Conservation (phyloP, 2,797 vertebrate genomes). For the Calcarius lapponicus region DNA sequence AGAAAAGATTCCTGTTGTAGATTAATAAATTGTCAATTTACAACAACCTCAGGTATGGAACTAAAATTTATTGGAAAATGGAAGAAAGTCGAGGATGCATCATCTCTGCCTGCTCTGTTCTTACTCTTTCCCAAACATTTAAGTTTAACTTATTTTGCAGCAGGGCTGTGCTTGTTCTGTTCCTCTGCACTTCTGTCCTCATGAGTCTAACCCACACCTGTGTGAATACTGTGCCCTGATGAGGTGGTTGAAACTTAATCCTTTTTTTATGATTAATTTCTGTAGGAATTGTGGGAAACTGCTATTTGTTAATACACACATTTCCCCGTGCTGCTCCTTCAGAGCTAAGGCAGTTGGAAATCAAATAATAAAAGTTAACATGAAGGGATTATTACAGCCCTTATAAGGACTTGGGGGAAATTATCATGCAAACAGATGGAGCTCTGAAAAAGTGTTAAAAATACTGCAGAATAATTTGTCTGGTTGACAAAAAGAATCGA, state of each 20-base stretch:
- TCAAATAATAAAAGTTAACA: conserved; percentile 32
- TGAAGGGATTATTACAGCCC: conserved; percentile 2
- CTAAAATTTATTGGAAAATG: background rate
- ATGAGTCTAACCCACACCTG: background rate
- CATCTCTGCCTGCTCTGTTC: background rate
- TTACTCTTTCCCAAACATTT: background rate
- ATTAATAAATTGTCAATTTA: background rate
- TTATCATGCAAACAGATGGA: conserved; percentile 23
- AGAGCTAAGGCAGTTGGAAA: background rate
- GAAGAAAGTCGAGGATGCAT: background rate
- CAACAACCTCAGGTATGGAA: background rate
- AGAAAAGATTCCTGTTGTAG: background rate
- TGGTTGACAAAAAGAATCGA: background rate
- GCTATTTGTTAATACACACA: background rate
- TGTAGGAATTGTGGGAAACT: background rate
- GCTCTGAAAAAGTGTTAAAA: conserved; percentile 2
- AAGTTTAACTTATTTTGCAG: background rate
- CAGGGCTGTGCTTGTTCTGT: background rate
- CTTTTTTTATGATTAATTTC: background rate
- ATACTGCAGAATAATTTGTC: conserved; percentile 1
- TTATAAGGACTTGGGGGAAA: conserved; percentile 44
- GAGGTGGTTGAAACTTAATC: background rate
- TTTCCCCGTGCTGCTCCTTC: background rate
- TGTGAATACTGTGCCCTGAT: background rate
- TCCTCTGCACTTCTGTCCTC: background rate